Base-by-base conservation (phyloP, 2,113 vertebrate species). In the Anser brachyrhynchus region DNA sequence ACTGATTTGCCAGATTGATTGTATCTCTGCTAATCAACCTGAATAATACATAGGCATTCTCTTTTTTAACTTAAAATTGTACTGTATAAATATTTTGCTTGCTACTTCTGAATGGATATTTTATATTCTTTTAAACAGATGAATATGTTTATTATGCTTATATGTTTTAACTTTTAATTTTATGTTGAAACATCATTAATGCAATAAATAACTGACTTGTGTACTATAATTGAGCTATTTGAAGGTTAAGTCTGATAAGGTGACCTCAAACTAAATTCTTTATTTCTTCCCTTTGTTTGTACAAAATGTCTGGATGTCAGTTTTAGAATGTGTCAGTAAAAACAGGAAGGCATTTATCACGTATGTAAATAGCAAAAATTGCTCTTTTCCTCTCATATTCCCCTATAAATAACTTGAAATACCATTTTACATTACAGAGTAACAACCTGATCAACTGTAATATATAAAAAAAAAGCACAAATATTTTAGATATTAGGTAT, bases 1-100 rank as follows among this genome's bases (percentile, higher is more conserved):
- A 72, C 95, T 97, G 95, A 93, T 91, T 92, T 96, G 75, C 88
- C 92, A 96, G 90, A 97, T 86, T 96, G 94, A 97, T 97, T 95
- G 91, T 95, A 95, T 92, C 86, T 96, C 84, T 93, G 44, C 81
- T 96, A 94, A 97, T 91, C 92, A 95, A 90, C 72, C 93, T 97
- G 92, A 96, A 96, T 97, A 95, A 95, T 95, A 92, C 91, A 93
- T 85, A 79, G 90, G 72, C 69, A 85, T 90, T 89, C 46, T 92
- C 11, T 35, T 78, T 35, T 26, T 92, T 67, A 41, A 93, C 49
- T 72, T 89, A 62, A 87, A 94, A 92, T 82, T 51, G 66, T 52
- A 35, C 31, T 84, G 67, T 89, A 51, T 84, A 76, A 79, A 90
- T 87, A 81, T 94, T 95, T 87, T 71, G 28, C 11, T 92, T 55